These are phyloP conservation scores for Cladorhizidae sp. DNA, from an alignment of 37 sponge, comb jelly and placozoan species.

Conservation along the genomic window DNA sequence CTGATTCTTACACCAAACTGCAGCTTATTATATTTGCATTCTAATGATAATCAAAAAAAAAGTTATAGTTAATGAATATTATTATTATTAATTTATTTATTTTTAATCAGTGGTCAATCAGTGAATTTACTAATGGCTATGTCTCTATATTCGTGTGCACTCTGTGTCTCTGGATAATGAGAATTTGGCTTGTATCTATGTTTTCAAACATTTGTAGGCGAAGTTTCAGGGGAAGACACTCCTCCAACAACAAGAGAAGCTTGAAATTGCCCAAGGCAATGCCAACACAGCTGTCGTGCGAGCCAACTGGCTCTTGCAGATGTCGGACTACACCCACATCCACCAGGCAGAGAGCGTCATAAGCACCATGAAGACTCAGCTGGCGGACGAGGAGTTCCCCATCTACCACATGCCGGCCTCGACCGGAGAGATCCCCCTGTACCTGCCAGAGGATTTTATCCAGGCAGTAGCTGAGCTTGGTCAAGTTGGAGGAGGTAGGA, in stretches of 20 bases:
- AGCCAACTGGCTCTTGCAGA: conserved; percentile 57
- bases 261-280: conserved; percentile 60
- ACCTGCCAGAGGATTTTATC: conserved; percentile 24
- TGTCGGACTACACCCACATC: conserved; percentile 56
- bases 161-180: not conserved
- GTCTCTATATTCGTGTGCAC: not conserved
- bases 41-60: no score
- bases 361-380: conserved; percentile 35
- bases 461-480: conserved; percentile 41
- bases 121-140: not conserved
- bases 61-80: no score
- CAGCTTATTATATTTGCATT: no score
- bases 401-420: conserved; percentile 24
- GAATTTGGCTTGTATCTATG: not conserved
- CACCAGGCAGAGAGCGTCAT: conserved; percentile 49
- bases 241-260: conserved; percentile 47
- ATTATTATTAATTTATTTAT: no score
- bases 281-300: conserved; percentile 52
- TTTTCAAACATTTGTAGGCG: conserved; percentile 21
- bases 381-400: conserved; percentile 28
- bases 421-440: conserved; percentile 30
- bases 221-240: conserved; percentile 38
- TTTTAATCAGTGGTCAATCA: not conserved
- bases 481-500: conserved; percentile 44
- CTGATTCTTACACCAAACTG: no score